These are phyloP conservation scores for Scaptomyza reducta DNA, from an alignment of 2,888 invertebrate genomes.

Conservation along the genomic window DNA sequence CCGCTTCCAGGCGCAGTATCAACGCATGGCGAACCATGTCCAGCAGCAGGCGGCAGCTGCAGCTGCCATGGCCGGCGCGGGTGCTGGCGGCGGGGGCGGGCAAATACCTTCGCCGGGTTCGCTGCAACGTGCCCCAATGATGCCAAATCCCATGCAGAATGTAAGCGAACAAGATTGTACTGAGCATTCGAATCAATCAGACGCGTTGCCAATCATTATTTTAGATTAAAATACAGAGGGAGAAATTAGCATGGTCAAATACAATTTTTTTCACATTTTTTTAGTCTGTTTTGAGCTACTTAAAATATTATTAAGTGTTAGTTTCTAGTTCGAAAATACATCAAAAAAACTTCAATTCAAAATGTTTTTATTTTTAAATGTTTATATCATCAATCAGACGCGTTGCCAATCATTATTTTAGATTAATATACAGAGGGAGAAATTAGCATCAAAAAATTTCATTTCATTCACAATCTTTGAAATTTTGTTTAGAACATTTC, in stretches of 20 bases:
- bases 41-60: conserved; percentile 86
- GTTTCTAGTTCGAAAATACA: too few relatives aligned
- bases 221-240: neutral
- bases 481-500: too few relatives aligned
- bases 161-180: conserved; percentile 69
- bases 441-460: too few relatives aligned
- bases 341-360: too few relatives aligned
- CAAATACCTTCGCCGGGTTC: conserved; percentile 83
- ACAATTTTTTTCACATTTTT: neutral
- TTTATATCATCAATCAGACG: neutral
- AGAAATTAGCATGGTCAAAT: too few relatives aligned
- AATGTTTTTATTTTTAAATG: too few relatives aligned
- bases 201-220: neutral
- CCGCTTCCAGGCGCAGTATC: conserved; percentile 82
- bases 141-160: conserved; percentile 84
- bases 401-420: neutral
- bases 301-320: too few relatives aligned
- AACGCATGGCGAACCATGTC: conserved; percentile 86
- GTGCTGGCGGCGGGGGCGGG: conserved; percentile 72
- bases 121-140: conserved; percentile 82
- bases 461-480: too few relatives aligned
- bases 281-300: too few relatives aligned
- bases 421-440: neutral
- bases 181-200: neutral
- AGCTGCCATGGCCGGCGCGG: conserved; percentile 82